phyloP scores from a whole-genome alignment of 2,888 invertebrate genomes.

The Hartigia nigra region DNA sequence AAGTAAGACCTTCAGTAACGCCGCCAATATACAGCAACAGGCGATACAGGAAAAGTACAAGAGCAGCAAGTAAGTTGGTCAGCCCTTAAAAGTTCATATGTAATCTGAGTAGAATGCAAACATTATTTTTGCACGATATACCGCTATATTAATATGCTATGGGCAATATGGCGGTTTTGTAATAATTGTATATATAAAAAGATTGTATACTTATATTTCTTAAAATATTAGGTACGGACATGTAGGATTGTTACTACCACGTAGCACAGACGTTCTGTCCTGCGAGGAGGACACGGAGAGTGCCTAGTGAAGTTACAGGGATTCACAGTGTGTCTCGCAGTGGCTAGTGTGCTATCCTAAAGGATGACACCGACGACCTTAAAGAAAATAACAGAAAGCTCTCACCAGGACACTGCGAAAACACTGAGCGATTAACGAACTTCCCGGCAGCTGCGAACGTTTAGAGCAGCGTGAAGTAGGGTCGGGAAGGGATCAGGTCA shows the following conservation, averaged over 20 bases:
- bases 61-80: constrained; percentile 71
- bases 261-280: constrained; percentile 51
- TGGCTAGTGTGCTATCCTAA: neutral
- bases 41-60: constrained; percentile 93
- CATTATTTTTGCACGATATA: neutral
- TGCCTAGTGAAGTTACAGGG: constrained; percentile 34
- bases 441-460: constrained; percentile 35
- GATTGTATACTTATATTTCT: constrained; percentile 13
- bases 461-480: neutral
- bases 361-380: neutral
- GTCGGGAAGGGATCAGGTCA: constrained; percentile 52
- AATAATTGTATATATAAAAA: neutral
- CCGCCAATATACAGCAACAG: constrained; percentile 78
- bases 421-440: constrained; percentile 50
- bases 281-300: constrained; percentile 58
- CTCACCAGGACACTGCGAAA: neutral
- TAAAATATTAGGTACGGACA: constrained; percentile 52
- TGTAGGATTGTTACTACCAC: constrained; percentile 58
- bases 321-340: neutral
- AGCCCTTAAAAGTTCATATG: neutral
- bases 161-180: neutral
- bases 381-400: neutral
- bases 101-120: neutral
- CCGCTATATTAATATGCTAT: neutral
- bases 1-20: constrained; percentile 76